phyloP scores from a whole-genome alignment of 2,888 invertebrate species.

The Seladonia tumulorum region DNA sequence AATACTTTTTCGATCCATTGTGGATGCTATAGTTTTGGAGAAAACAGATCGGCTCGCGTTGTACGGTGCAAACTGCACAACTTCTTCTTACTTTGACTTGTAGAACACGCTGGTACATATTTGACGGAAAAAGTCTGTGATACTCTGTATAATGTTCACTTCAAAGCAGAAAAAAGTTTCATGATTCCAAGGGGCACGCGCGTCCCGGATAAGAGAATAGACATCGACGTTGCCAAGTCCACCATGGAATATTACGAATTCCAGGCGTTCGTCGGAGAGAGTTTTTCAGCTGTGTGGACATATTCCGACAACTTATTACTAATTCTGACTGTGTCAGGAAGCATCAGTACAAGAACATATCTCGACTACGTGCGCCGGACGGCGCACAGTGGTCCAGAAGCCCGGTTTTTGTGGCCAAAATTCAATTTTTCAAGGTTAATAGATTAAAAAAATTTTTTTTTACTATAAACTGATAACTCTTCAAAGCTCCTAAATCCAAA shows the following conservation, averaged over 20 bases:
- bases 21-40: not conserved
- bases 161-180: conserved; percentile 27
- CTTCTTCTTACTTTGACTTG: not conserved
- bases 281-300: conserved; percentile 9
- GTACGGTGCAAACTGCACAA: not conserved
- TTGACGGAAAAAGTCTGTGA: not conserved
- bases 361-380: not conserved
- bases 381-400: no score
- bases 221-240: conserved; percentile 12
- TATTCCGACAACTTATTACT: conserved; percentile 57
- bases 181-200: conserved; percentile 2
- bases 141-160: not conserved
- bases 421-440: no score
- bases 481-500: no score
- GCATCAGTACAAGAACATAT: conserved; percentile 26
- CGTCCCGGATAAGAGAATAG: conserved; percentile 9
- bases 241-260: conserved; percentile 41
- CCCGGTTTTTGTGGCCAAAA: no score
- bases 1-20: not conserved
- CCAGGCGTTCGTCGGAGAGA: conserved; percentile 24
- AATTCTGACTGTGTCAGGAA: conserved; percentile 66
- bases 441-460: no score
- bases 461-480: no score
- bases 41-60: not conserved
- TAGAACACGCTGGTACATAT: not conserved